Evolutionary conservation across 2,113 vertebrate species (phyloP), one percentile per base, ranked within the genome.

Genomic region (Ranitomeya variabilis): DNA sequence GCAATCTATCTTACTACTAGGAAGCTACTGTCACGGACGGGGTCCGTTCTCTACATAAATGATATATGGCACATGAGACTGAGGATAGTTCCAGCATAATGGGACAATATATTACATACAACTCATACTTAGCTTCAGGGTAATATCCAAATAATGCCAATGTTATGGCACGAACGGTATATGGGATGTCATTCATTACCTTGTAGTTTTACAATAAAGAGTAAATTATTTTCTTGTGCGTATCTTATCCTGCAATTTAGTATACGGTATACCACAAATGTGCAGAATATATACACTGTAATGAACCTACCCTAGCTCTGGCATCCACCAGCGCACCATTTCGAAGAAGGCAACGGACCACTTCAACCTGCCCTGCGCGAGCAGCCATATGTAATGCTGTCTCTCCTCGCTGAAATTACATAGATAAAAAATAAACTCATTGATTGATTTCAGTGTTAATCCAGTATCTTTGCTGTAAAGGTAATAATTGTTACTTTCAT

Each of bases 351-450:
- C 98, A 99, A 16, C 98, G 94, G 87, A 99, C 98, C 31, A 99
- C 98, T 94, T 99, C 98, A 91, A 99, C 97, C 93, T 99, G 98
- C 37, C 98, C 98, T 0, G 98, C 98, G 21, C 98, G 95, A 13
- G 97, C 97, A 0, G 98, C 98, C 98, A 99, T 99, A 92, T 99
- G 98, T 37, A 99, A 77, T 0, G 98, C 97, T 0, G 98, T 99
- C 92, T 99, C 98, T 45, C 98, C 98, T 67, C 98, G 98, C 98
- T 99, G 93, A 71, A 85, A 21, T 83, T 90, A 93, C 87, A 91
- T 85, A 94, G 87, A 71, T 55, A 76, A 74, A 21, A 54, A 55
- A 76, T 52, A 55, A 37, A 31, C 15, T 60, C 4, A 74, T 9
- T 71, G 52, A 81, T 37, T 13, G 23, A 66, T 18, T 67, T 52